A percentile compares a stretch with the other conserved stretches of the same genome.
Conservation (phyloP, 2,113 vertebrate species). For the Castor canadensis region DNA sequence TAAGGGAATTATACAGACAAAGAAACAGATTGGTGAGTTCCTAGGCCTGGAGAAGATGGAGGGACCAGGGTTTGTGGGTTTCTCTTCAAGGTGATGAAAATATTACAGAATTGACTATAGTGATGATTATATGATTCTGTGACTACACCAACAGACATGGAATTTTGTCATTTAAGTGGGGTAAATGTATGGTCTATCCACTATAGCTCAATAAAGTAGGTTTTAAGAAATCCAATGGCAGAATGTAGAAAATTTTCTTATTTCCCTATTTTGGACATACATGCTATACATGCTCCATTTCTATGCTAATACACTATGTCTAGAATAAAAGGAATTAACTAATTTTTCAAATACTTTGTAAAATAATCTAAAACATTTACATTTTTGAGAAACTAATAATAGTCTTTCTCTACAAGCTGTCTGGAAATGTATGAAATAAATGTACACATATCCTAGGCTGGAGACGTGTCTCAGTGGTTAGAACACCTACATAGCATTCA, state of each 20-base stretch:
- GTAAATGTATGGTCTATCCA: not conserved
- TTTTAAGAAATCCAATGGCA: not conserved
- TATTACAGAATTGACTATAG: not conserved
- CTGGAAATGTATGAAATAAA: not conserved
- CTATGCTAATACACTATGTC: not conserved
- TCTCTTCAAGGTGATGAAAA: not conserved
- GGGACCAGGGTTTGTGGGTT: not conserved
- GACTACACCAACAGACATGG: not conserved
- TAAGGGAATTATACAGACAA: not conserved
- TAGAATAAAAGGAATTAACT: not conserved
- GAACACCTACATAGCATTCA: not conserved
- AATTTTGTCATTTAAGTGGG: not conserved
- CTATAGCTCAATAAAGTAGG: not conserved
- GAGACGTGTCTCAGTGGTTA: not conserved
- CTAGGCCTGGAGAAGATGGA: no score
- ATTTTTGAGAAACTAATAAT: not conserved
- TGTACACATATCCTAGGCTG: not conserved
- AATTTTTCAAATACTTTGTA: not conserved
- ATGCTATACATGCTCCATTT: not conserved
- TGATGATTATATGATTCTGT: not conserved
- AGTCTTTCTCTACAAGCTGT: not conserved
- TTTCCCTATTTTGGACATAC: not conserved
- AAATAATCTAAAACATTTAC: not conserved
- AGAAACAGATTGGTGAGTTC: not conserved
- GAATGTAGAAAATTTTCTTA: constrained; percentile 11